phyloP scores from a whole-genome alignment of 2,888 invertebrate species.

The Aspidiotus destructor region DNA sequence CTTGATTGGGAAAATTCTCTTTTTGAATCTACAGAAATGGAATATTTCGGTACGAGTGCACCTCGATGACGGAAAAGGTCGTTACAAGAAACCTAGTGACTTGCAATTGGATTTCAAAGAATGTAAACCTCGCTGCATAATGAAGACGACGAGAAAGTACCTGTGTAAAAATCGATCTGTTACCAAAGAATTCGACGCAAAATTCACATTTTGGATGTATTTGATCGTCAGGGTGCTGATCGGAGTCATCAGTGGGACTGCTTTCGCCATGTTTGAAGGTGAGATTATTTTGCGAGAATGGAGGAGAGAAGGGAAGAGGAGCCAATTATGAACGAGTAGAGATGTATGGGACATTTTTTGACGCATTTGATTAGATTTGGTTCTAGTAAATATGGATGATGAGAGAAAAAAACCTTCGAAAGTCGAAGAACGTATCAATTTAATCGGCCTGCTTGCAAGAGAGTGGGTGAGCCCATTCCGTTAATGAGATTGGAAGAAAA shows the following conservation, averaged over 20 bases:
- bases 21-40: conserved; percentile 18
- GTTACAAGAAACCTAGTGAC: background rate
- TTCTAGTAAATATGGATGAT: too few relatives aligned
- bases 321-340: too few relatives aligned
- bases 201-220: conserved; percentile 63
- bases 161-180: conserved; percentile 54
- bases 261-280: conserved; percentile 68
- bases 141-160: conserved; percentile 48
- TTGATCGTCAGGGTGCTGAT: conserved; percentile 51
- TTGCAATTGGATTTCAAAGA: conserved; percentile 37
- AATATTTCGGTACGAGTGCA: conserved; percentile 16
- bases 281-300: background rate
- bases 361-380: too few relatives aligned
- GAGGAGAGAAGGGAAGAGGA: too few relatives aligned
- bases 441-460: too few relatives aligned
- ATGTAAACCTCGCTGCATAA: conserved; percentile 53
- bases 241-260: conserved; percentile 62
- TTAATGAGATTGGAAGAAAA: too few relatives aligned
- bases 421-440: too few relatives aligned
- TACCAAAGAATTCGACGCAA: conserved; percentile 53
- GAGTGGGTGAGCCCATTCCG: too few relatives aligned
- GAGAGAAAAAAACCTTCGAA: too few relatives aligned
- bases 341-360: too few relatives aligned
- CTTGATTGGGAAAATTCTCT: background rate
- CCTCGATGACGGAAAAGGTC: conserved; percentile 2